Evolutionary conservation across 2,888 invertebrate genomes (phyloP), one percentile per base, ranked within the genome.

Genomic region (Bombyx huttoni): DNA sequence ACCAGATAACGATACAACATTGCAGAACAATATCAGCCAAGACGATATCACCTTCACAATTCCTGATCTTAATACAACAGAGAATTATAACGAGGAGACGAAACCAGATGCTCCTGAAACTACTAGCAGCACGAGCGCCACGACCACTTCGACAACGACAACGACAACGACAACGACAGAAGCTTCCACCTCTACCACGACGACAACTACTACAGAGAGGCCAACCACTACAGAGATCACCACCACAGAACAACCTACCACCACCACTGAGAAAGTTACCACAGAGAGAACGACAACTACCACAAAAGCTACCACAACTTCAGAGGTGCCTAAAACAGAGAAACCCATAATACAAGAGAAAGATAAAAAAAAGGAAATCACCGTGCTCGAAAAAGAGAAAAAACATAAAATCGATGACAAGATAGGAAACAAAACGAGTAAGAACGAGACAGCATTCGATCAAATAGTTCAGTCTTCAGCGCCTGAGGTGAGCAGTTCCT

Each of bases 361-460:
- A 54, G 83, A 86, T 8, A 85, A 85, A 57, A 84, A 86, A 53
- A 84, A 84, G 68, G 82, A 84, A 0, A 63, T 64, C 7, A 60
- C 63, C 2, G 54, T 63, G 1, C 56, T 53, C 8, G 84, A 84
- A 1, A 85, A 84, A 60, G 78, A 81, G 7, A 78, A 76, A n/a
- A 81, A 75, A 70, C 67, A 78, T 9, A 79, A 76, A 58, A 54
- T 66, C 6, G 81, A 81, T 34, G 66, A 75, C 0, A 80, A 71
- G 53, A 67, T 63, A 47, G 65, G 61, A 12, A 78, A 76, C 34
- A 76, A 67, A 49, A 62, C 63, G 0, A 55, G 56, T 24, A 68
- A 65, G 46, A 74, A 76, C 54, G 75, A 75, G 63, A 76, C 73
- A 54, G 61, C 63, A 53, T 53, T 64, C 33, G 79, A 82, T 52